Conservation (phyloP, 1,140 invertebrate genomes). For the Patella vulgata region DNA sequence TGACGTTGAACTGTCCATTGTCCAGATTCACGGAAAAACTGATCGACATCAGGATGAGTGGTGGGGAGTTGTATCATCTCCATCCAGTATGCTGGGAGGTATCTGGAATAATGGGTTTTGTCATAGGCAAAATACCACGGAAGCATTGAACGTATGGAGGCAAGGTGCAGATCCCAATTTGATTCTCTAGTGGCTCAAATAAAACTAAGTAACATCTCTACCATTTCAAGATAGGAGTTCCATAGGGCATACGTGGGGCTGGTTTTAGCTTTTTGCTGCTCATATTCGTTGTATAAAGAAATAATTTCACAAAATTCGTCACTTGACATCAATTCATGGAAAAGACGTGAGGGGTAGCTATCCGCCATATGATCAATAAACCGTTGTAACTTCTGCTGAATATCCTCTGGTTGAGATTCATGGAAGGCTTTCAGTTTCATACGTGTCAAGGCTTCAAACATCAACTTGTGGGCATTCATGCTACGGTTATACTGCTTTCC, state of each 20-base stretch:
- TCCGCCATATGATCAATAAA: too few species aligned
- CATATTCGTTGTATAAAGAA: too few species aligned
- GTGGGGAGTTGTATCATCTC: slow-evolving; percentile 14
- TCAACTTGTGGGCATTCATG: slow-evolving; percentile 33
- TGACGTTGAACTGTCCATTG: slow-evolving; percentile 2
- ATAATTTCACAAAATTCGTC: too few species aligned
- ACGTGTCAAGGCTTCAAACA: slow-evolving; percentile 32
- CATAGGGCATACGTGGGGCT: slow-evolving; percentile 4
- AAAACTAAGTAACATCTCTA: slow-evolving; percentile 12
- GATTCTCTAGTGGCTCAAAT: slow-evolving; percentile 17
- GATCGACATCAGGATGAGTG: neutral
- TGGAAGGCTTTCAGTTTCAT: slow-evolving; percentile 24
- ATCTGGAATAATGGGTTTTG: slow-evolving; percentile 17
- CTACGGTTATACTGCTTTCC: slow-evolving; percentile 40
- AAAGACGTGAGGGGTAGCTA: too few species aligned
- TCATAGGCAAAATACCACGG: slow-evolving; percentile 22
- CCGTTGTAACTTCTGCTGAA: too few species aligned
- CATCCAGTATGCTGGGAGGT: slow-evolving; percentile 9
- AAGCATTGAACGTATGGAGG: slow-evolving; percentile 5
- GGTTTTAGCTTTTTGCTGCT: too few species aligned
- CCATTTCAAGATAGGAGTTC: slow-evolving; percentile 17
- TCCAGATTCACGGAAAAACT: neutral
- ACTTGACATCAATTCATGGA: too few species aligned
- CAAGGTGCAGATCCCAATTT: slow-evolving; percentile 24
- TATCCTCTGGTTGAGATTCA: neutral